Evolutionary conservation across 2,888 invertebrate species (phyloP).

Genomic region (Chironomus riparius): DNA sequence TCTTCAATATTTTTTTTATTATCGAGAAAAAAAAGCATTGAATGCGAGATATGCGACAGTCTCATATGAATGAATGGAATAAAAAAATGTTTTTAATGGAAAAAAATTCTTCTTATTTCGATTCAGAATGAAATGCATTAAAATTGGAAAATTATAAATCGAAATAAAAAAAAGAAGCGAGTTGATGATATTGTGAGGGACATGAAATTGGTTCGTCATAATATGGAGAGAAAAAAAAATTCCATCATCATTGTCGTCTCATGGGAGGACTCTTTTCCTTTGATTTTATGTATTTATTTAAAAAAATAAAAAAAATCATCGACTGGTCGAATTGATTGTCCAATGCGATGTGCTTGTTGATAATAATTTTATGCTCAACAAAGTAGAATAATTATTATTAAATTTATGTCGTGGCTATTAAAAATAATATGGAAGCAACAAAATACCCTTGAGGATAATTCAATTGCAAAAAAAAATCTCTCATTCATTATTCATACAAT

Average conservation of each 20-base stretch:
- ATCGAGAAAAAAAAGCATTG: neutral
- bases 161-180: neutral
- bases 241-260: neutral
- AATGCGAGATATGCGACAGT: neutral
- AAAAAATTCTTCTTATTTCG: neutral
- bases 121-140: neutral
- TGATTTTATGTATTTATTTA: neutral
- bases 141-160: conserved; percentile 3
- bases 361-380: conserved; percentile 5
- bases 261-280: neutral
- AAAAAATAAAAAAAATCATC: no score
- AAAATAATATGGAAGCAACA: neutral
- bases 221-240: no score
- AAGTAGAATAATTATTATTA: conserved; percentile 20
- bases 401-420: neutral
- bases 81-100: conserved; percentile 1
- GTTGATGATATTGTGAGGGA: no score
- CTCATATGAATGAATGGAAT: neutral
- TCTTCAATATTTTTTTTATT: no score
- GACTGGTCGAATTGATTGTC: no score
- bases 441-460: conserved; percentile 13
- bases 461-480: neutral
- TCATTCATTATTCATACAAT: neutral
- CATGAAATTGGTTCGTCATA: neutral
- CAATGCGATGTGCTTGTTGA: neutral